These are phyloP conservation scores for Phodopus roborovskii DNA, from an alignment of 2,113 vertebrate genomes.

Conservation along the genomic window DNA sequence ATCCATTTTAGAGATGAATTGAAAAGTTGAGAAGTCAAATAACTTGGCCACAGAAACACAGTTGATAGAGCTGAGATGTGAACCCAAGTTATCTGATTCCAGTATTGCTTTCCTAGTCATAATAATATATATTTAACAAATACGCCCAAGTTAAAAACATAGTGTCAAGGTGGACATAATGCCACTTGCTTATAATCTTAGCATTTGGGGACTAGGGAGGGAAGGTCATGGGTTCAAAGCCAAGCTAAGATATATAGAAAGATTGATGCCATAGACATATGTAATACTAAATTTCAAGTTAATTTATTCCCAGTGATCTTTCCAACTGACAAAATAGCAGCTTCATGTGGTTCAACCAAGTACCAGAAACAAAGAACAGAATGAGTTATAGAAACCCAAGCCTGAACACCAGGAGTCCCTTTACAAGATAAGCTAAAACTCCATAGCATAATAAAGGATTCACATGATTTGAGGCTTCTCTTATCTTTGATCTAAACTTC, in stretches of 20 bases:
- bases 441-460: background rate
- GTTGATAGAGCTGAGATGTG: background rate
- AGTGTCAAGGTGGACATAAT: slow-evolving; percentile 6
- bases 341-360: background rate
- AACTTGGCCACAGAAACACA: background rate
- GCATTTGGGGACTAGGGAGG: background rate
- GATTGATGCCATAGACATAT: background rate
- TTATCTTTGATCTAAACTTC: slow-evolving; percentile 34
- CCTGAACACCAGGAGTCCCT: background rate
- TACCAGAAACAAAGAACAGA: background rate
- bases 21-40: background rate
- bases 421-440: background rate
- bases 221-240: background rate
- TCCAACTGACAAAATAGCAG: background rate
- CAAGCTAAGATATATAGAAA: background rate
- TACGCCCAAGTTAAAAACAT: slow-evolving; percentile 19
- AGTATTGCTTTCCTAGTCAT: background rate
- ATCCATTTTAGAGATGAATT: slow-evolving; percentile 33
- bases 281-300: slow-evolving; percentile 33
- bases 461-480: background rate
- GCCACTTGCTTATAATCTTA: background rate
- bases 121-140: slow-evolving; percentile 32
- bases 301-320: background rate
- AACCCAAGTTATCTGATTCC: background rate
- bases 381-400: background rate